Percentiles rank a stretch among this genome's conserved stretches.
phyloP scores from a whole-genome alignment of 2,888 invertebrate species.

The Caenorhabditis sp. region DNA sequence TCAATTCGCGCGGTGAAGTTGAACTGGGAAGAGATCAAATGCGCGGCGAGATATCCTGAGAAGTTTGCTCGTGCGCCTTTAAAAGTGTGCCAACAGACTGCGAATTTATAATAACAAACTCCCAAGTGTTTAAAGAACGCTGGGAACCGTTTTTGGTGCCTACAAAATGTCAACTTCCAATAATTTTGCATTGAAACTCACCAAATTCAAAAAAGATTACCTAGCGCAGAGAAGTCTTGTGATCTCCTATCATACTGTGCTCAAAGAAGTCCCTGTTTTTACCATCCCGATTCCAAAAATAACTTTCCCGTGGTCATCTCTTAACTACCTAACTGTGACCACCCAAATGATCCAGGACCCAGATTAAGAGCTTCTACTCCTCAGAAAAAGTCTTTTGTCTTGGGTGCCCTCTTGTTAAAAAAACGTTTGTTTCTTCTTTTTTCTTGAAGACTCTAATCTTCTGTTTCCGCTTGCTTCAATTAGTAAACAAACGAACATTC shows the following conservation, averaged over 20 bases:
- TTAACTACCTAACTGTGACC: constrained; percentile 34
- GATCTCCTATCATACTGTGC: background rate
- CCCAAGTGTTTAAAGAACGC: too few relatives aligned
- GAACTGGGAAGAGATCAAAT: too few relatives aligned
- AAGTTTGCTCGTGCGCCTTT: too few relatives aligned
- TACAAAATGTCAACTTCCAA: too few relatives aligned
- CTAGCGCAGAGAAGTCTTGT: too few relatives aligned
- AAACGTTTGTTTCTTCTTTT: constrained; percentile 25
- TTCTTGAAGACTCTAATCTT: constrained; percentile 14
- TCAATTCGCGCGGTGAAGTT: too few relatives aligned
- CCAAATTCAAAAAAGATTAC: too few relatives aligned
- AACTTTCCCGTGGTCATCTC: constrained; percentile 3
- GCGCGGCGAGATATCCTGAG: too few relatives aligned
- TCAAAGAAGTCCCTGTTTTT: background rate
- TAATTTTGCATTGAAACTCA: too few relatives aligned
- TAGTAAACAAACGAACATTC: constrained; percentile 58
- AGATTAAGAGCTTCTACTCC: constrained; percentile 54
- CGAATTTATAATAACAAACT: too few relatives aligned
- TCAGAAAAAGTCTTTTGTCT: constrained; percentile 48
- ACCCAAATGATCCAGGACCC: constrained; percentile 45
- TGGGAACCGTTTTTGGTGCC: too few relatives aligned
- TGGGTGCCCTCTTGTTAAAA: constrained; percentile 45
- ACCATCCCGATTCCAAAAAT: background rate
- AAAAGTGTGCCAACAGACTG: too few relatives aligned
- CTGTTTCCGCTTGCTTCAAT: constrained; percentile 27